phyloP scores from a whole-genome alignment of 2,113 vertebrate species.

The Colius striatus region DNA sequence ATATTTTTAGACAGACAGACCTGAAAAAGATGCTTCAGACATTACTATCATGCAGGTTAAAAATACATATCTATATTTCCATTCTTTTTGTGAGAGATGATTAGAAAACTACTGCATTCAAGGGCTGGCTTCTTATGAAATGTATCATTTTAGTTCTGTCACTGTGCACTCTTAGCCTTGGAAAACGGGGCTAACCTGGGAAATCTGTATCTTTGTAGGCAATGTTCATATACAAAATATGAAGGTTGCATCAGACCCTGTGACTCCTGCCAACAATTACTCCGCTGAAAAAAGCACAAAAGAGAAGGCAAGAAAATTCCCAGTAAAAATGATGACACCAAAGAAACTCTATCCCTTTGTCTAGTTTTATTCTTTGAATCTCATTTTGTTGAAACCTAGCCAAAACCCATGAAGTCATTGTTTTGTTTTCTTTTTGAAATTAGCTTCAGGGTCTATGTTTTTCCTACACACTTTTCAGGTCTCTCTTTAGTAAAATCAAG shows the following conservation, averaged over 20 bases:
- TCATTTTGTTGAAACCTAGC: slow-evolving; percentile 44
- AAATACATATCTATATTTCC: background rate
- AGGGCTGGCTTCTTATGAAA: slow-evolving; percentile 1
- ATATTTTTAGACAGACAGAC: background rate
- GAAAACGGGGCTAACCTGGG: slow-evolving; percentile 56
- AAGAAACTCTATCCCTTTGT: slow-evolving; percentile 69
- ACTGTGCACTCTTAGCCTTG: background rate
- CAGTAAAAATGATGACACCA: slow-evolving; percentile 69
- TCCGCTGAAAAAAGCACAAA: slow-evolving; percentile 42
- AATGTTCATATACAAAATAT: slow-evolving; percentile 43
- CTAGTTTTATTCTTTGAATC: slow-evolving; percentile 58
- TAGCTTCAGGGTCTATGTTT: slow-evolving; percentile 5
- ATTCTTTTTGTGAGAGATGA: background rate
- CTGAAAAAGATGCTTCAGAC: slow-evolving; percentile 40
- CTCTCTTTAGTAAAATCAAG: background rate
- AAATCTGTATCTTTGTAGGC: slow-evolving; percentile 53
- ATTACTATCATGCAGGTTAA: background rate
- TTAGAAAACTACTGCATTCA: slow-evolving; percentile 11
- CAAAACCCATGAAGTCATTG: slow-evolving; percentile 60
- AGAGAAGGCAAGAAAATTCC: slow-evolving; percentile 60
- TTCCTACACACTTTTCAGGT: slow-evolving; percentile 11
- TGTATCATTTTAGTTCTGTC: slow-evolving; percentile 22
- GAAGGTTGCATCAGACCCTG: slow-evolving; percentile 57
- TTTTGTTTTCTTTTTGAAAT: slow-evolving; percentile 67
- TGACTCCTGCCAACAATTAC: slow-evolving; percentile 53